These are phyloP conservation scores for Geotrypetes seraphini DNA, from an alignment of 2,797 vertebrate species.

Conservation along the genomic window DNA sequence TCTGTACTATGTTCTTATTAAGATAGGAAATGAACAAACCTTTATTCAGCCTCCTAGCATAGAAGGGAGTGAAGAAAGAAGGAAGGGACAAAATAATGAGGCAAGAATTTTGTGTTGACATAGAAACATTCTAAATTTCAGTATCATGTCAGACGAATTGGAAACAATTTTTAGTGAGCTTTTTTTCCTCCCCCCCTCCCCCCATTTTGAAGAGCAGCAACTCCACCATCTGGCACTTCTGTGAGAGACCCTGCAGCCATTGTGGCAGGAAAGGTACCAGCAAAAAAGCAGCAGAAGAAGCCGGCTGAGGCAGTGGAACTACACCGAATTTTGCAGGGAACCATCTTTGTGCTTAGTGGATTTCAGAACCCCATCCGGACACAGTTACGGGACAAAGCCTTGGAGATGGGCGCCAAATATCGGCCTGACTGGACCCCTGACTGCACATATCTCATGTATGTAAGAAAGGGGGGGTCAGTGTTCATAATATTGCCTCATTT, in stretches of 20 bases:
- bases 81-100: no score
- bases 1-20: no score
- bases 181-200: not conserved
- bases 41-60: no score
- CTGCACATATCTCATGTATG: conserved; percentile 83
- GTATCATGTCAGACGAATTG: no score
- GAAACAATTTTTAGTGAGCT: no score
- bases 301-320: conserved; percentile 41
- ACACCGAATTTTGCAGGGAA: conserved; percentile 62
- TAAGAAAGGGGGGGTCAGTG: no score
- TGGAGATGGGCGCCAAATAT: conserved; percentile 81
- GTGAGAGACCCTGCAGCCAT: not conserved
- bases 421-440: conserved; percentile 75
- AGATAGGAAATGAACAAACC: no score
- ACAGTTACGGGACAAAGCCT: conserved; percentile 77
- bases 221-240: not conserved
- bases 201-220: not conserved
- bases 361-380: conserved; percentile 84
- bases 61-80: no score
- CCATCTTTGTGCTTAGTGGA: conserved; percentile 81
- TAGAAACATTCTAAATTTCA: no score
- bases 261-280: conserved; percentile 4
- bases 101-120: no score
- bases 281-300: conserved; percentile 35
- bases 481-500: no score